These are phyloP conservation scores for Coenobita brevimanus DNA, from an alignment of 1,140 invertebrate species.

Conservation along the genomic window DNA sequence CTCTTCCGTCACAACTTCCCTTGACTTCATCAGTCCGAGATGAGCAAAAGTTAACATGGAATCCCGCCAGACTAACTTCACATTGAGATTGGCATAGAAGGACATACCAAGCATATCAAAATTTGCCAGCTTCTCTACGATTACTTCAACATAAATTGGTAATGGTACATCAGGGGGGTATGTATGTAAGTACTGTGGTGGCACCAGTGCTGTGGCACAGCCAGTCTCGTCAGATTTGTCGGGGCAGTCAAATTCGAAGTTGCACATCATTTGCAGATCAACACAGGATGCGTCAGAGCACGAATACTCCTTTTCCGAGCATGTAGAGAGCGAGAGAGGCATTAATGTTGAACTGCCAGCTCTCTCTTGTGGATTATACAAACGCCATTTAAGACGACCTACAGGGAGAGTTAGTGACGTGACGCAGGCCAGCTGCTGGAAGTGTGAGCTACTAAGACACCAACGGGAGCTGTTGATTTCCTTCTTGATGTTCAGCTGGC, in stretches of 20 bases:
- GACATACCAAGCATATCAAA: not conserved
- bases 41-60: no score
- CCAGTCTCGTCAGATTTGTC: not conserved
- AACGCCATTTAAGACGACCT: conserved; percentile 10
- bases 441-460: not conserved
- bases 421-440: not conserved
- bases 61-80: not conserved
- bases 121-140: not conserved
- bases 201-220: not conserved
- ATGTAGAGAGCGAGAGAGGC: no score
- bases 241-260: not conserved
- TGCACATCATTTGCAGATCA: not conserved
- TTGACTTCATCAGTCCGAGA: no score
- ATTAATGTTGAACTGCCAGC: no score
- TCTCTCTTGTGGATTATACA: no score
- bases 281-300: not conserved
- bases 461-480: not conserved
- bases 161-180: not conserved
- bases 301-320: not conserved
- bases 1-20: no score
- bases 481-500: not conserved
- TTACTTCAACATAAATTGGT: not conserved
- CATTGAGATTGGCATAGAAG: not conserved
- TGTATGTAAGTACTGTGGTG: not conserved
- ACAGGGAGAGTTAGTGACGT: not conserved